Conservation (phyloP, 1,140 invertebrate genomes). For the Aradophagus sp. region DNA sequence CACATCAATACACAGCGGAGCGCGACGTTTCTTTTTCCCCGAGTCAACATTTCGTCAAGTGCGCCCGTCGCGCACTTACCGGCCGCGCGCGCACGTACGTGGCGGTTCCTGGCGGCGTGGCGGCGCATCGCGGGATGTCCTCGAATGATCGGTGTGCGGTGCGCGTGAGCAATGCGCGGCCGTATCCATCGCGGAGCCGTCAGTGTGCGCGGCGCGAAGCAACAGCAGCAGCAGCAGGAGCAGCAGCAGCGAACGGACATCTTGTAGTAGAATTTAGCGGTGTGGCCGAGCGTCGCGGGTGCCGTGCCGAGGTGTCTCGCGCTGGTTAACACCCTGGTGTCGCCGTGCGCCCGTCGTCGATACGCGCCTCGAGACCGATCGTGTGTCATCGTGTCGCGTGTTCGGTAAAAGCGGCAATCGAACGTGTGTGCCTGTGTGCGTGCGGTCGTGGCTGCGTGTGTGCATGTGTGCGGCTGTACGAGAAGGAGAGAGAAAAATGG, state of each 20-base stretch:
- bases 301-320: conserved; percentile 51
- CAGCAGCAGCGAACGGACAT: conserved; percentile 53
- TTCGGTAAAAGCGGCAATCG: conserved; percentile 50
- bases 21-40: too few species aligned
- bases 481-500: conserved; percentile 19
- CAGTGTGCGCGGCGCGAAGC: conserved; percentile 47
- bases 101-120: conserved; percentile 39
- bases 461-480: conserved; percentile 26
- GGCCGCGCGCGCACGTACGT: conserved; percentile 32
- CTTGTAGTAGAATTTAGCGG: conserved; percentile 57
- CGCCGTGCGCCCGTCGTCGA: conserved; percentile 34
- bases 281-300: conserved; percentile 52
- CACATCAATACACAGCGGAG: too few species aligned
- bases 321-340: conserved; percentile 49
- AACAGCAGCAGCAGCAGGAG: conserved; percentile 42
- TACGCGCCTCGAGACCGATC: conserved; percentile 47
- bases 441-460: conserved; percentile 27
- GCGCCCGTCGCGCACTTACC: conserved; percentile 22
- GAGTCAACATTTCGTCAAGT: too few species aligned
- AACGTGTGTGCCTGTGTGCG: conserved; percentile 38
- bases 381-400: conserved; percentile 56
- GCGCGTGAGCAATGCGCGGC: conserved; percentile 47
- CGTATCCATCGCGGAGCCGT: conserved; percentile 46
- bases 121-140: conserved; percentile 30
- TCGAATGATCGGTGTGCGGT: conserved; percentile 53